Conservation (phyloP, 2,888 invertebrate species). For the Rhagophthalmus giganteus region DNA sequence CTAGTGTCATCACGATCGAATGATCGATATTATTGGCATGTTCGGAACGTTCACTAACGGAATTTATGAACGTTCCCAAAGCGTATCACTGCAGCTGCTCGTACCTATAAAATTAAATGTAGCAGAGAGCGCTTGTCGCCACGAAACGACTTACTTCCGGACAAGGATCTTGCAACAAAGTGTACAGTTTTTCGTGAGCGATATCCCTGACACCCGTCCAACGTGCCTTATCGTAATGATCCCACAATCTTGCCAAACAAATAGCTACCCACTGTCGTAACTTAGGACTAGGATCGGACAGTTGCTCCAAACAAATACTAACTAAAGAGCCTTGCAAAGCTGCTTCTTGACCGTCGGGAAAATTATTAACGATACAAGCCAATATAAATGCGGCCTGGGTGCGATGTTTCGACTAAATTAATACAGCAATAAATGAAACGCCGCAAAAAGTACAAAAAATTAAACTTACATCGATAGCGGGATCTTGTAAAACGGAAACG, state of each 20-base stretch:
- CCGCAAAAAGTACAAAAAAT: too few relatives aligned
- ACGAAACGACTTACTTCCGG: constrained; percentile 70
- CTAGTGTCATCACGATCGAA: constrained; percentile 84
- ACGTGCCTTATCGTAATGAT: constrained; percentile 81
- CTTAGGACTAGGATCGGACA: constrained; percentile 69
- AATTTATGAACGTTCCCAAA: constrained; percentile 89
- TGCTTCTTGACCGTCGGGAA: constrained; percentile 86
- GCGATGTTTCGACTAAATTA: constrained; percentile 73
- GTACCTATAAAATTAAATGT: constrained; percentile 59
- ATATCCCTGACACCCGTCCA: constrained; percentile 96
- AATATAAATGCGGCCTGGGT: constrained; percentile 95
- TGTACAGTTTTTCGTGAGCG: constrained; percentile 94
- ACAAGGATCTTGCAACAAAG: constrained; percentile 74
- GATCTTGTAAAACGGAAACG: constrained; percentile 86
- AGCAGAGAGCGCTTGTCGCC: background rate
- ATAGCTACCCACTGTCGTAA: constrained; percentile 89
- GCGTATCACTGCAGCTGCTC: constrained; percentile 95
- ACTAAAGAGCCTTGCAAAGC: constrained; percentile 88
- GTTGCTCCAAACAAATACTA: constrained; percentile 88
- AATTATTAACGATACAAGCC: constrained; percentile 89
- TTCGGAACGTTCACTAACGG: constrained; percentile 80
- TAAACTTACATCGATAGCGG: constrained; percentile 73
- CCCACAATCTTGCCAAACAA: constrained; percentile 89
- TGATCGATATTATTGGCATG: constrained; percentile 95
- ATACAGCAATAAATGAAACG: too few relatives aligned